phyloP scores from a whole-genome alignment of 2,888 invertebrate genomes.

The Norana najaformis region DNA sequence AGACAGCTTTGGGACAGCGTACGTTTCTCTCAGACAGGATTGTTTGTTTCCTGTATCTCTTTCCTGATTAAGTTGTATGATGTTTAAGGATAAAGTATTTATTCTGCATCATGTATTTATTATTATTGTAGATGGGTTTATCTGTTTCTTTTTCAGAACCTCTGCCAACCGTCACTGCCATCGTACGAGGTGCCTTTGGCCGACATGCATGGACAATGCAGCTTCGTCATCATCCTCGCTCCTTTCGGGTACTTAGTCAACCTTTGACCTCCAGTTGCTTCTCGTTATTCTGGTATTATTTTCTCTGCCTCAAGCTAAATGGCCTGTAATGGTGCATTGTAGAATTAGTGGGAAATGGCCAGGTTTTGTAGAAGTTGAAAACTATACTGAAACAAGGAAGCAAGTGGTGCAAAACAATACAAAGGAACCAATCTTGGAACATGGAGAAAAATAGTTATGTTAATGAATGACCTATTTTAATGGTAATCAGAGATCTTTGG shows the following conservation, averaged over 20 bases:
- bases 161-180: slow-evolving; percentile 84
- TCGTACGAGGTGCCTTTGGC: slow-evolving; percentile 90
- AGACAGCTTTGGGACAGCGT: neutral
- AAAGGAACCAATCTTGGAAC: neutral
- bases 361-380: too few species aligned
- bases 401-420: neutral
- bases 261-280: neutral
- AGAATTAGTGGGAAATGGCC: neutral
- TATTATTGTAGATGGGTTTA: neutral
- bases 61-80: neutral
- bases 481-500: neutral
- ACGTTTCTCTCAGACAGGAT: neutral
- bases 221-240: slow-evolving; percentile 76
- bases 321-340: too few species aligned
- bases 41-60: neutral
- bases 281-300: neutral
- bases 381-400: too few species aligned
- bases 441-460: neutral
- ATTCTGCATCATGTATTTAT: neutral
- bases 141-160: slow-evolving; percentile 71
- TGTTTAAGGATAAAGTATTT: neutral
- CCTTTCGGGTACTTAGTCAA: neutral
- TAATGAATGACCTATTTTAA: neutral
- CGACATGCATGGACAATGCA: slow-evolving; percentile 81
- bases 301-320: too few species aligned